Conservation (phyloP, 2,888 invertebrate species). For the Hofmannophila pseudospretella region DNA sequence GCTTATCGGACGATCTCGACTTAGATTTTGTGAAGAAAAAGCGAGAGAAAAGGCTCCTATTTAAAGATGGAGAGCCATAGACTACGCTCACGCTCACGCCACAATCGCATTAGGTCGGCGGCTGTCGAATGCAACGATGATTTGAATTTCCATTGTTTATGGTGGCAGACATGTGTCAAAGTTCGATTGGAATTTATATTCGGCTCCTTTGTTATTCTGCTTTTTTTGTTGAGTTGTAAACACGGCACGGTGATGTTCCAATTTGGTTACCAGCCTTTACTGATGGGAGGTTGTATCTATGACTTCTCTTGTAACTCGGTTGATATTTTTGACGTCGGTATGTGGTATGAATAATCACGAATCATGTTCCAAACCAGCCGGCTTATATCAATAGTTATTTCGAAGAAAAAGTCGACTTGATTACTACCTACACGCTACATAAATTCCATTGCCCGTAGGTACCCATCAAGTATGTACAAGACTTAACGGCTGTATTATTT, state of each 20-base stretch:
- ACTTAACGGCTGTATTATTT: no score
- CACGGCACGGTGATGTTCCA: conserved; percentile 74
- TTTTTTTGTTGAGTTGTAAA: conserved; percentile 76
- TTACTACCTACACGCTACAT: no score
- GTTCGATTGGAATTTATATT: conserved; percentile 78
- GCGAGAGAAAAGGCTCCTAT: conserved; percentile 74
- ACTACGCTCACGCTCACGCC: conserved; percentile 50
- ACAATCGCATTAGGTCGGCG: conserved; percentile 68
- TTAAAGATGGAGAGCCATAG: conserved; percentile 70
- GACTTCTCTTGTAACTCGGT: conserved; percentile 54
- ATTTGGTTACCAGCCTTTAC: conserved; percentile 65
- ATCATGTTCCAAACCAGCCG: conserved; percentile 52
- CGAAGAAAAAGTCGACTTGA: background rate
- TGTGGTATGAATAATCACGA: conserved; percentile 69
- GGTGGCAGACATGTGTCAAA: conserved; percentile 79
- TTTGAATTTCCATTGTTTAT: conserved; percentile 78
- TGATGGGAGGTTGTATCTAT: conserved; percentile 67
- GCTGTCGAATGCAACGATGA: conserved; percentile 68
- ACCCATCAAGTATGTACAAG: no score
- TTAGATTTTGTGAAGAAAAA: conserved; percentile 74
- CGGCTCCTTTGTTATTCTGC: conserved; percentile 73
- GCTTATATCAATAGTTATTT: conserved; percentile 9
- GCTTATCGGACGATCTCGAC: conserved; percentile 70
- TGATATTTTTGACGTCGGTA: conserved; percentile 71
- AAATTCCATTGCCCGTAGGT: no score